These are phyloP conservation scores for Xyliphius kryptos DNA, from an alignment of 2,113 vertebrate genomes.

Conservation along the genomic window DNA sequence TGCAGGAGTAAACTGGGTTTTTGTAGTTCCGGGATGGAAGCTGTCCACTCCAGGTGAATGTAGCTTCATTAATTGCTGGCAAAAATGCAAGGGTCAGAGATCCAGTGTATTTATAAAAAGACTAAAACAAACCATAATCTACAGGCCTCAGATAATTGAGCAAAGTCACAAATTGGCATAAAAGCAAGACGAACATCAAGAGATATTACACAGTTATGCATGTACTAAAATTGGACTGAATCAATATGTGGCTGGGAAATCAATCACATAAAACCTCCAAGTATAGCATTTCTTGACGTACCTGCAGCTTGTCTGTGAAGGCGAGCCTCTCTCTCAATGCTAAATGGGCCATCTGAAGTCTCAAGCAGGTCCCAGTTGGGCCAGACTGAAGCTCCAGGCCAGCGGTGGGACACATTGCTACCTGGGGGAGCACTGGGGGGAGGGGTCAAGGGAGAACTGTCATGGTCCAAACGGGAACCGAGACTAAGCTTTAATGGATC, in stretches of 20 bases:
- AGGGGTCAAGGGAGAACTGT: slow-evolving; percentile 75
- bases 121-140: no score
- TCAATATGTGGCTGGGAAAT: no score
- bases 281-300: no score
- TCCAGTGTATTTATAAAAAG: no score
- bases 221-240: no score
- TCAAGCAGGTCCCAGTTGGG: slow-evolving; percentile 82
- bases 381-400: slow-evolving; percentile 86
- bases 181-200: no score
- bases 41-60: slow-evolving; percentile 92
- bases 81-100: no score
- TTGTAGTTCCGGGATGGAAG: slow-evolving; percentile 92
- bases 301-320: slow-evolving; percentile 94
- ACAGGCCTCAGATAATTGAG: no score
- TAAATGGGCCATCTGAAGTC: slow-evolving; percentile 83
- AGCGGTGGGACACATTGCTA: slow-evolving; percentile 75
- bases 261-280: no score
- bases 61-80: slow-evolving; percentile 90
- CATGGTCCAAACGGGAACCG: slow-evolving; percentile 78
- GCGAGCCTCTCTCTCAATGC: slow-evolving; percentile 91
- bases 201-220: no score
- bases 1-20: slow-evolving; percentile 93
- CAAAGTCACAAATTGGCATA: no score
- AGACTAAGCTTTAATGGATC: slow-evolving; percentile 78
- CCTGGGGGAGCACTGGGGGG: slow-evolving; percentile 66